phyloP scores from a whole-genome alignment of 1,140 invertebrate genomes.

The Leguminivora glycinivorella region DNA sequence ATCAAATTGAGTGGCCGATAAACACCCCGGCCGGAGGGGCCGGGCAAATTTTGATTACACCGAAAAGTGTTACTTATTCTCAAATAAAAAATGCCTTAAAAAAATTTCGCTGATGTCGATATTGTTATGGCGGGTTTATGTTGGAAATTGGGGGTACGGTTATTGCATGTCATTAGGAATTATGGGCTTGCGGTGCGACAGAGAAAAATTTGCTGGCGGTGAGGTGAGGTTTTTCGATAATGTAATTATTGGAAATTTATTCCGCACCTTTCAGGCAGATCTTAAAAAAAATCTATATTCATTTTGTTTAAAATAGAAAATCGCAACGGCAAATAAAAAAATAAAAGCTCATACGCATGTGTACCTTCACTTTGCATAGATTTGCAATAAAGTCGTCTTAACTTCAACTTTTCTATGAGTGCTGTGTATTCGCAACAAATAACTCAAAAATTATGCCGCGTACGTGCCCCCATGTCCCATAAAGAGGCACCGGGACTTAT shows the following conservation, averaged over 20 bases:
- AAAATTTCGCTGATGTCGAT: slow-evolving; percentile 78
- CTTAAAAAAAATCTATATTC: not conserved
- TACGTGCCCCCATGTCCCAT: slow-evolving; percentile 73
- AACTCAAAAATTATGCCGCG: slow-evolving; percentile 69
- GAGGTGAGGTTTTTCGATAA: slow-evolving; percentile 67
- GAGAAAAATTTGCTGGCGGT: slow-evolving; percentile 64
- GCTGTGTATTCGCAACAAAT: slow-evolving; percentile 42
- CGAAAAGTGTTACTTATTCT: slow-evolving; percentile 77
- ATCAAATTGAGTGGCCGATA: slow-evolving; percentile 78
- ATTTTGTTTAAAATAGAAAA: not conserved
- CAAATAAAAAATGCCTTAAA: slow-evolving; percentile 73
- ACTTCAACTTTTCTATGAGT: slow-evolving; percentile 27
- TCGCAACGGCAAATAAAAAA: too few relatives aligned
- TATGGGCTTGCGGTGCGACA: slow-evolving; percentile 71
- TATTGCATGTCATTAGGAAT: slow-evolving; percentile 80
- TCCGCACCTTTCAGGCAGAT: slow-evolving; percentile 51
- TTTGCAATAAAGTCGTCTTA: slow-evolving; percentile 26
- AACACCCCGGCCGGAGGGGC: slow-evolving; percentile 51
- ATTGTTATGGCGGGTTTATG: slow-evolving; percentile 79
- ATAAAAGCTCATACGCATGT: too few relatives aligned
- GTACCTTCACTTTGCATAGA: slow-evolving; percentile 1
- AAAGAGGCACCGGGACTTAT: slow-evolving; percentile 71
- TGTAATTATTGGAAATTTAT: slow-evolving; percentile 78
- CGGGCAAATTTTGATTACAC: slow-evolving; percentile 75
- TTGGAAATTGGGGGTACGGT: slow-evolving; percentile 77